Evolutionary conservation across 2,113 vertebrate genomes (phyloP).

Genomic region (Lepus timidus): DNA sequence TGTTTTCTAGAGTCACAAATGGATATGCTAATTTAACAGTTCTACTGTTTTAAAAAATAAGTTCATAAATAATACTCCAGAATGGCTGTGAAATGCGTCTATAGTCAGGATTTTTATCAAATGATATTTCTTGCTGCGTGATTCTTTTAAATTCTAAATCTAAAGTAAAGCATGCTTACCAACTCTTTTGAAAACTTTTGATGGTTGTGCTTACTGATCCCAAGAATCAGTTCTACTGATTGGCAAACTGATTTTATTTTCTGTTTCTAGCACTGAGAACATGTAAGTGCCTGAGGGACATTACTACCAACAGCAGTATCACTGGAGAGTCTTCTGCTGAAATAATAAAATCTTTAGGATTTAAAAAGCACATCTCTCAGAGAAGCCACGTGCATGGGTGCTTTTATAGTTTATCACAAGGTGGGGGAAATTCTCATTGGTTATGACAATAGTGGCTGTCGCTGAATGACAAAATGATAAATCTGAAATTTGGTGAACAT

Average conservation of each 20-base stretch:
- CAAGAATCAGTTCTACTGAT: not conserved
- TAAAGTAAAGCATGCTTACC: not conserved
- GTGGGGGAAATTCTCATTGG: not conserved
- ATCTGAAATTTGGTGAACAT: not conserved
- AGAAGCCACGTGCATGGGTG: not conserved
- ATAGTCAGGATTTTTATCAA: not conserved
- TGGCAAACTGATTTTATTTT: slow-evolving; percentile 3
- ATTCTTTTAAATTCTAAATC: not conserved
- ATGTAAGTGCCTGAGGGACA: not conserved
- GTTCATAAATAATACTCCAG: not conserved
- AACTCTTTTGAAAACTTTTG: not conserved
- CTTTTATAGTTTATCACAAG: not conserved
- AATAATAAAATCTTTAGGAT: not conserved
- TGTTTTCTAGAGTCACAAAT: not conserved
- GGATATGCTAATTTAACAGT: not conserved
- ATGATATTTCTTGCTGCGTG: not conserved
- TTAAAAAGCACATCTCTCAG: not conserved
- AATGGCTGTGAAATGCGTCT: not conserved
- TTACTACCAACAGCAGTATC: not conserved
- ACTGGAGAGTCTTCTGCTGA: not conserved
- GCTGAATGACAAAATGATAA: not conserved
- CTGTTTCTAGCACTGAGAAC: not conserved
- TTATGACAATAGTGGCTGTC: not conserved
- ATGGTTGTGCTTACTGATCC: not conserved
- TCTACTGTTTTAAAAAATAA: not conserved